Percentiles rank a stretch among this genome's conserved stretches.
These are phyloP conservation scores for Trichoplusia ni DNA, from an alignment of 1,140 invertebrate species.

Conservation along the genomic window DNA sequence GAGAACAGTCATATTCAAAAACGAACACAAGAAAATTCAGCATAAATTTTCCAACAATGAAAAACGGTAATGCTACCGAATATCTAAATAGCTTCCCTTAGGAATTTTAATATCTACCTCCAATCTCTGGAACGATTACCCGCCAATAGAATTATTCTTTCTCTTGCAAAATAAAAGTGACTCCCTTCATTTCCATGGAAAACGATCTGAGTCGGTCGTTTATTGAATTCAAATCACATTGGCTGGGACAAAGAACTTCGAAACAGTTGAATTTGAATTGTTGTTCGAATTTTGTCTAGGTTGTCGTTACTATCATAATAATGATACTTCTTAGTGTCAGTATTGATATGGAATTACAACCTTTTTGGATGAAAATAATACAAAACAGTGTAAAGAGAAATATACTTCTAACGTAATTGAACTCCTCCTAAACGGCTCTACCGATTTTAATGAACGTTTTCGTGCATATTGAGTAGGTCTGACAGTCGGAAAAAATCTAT, in stretches of 20 bases:
- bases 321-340: no score
- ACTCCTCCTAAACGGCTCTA: no score
- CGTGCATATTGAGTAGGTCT: no score
- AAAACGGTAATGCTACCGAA: slow-evolving; percentile 1
- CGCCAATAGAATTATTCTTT: slow-evolving; percentile 57
- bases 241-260: slow-evolving; percentile 45
- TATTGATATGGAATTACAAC: no score
- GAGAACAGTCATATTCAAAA: neutral
- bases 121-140: slow-evolving; percentile 53
- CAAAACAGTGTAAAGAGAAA: no score
- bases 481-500: no score
- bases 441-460: no score
- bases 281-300: neutral
- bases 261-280: slow-evolving; percentile 23
- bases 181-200: slow-evolving; percentile 68
- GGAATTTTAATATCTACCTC: slow-evolving; percentile 57
- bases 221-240: slow-evolving; percentile 68
- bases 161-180: slow-evolving; percentile 51
- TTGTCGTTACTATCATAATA: no score
- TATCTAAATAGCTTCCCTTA: neutral
- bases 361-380: no score
- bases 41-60: slow-evolving; percentile 16
- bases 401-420: no score
- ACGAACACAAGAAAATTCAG: slow-evolving; percentile 1
- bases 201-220: slow-evolving; percentile 56